Conservation (phyloP, 2,797 vertebrate genomes). For the Crenuchus spilurus region DNA sequence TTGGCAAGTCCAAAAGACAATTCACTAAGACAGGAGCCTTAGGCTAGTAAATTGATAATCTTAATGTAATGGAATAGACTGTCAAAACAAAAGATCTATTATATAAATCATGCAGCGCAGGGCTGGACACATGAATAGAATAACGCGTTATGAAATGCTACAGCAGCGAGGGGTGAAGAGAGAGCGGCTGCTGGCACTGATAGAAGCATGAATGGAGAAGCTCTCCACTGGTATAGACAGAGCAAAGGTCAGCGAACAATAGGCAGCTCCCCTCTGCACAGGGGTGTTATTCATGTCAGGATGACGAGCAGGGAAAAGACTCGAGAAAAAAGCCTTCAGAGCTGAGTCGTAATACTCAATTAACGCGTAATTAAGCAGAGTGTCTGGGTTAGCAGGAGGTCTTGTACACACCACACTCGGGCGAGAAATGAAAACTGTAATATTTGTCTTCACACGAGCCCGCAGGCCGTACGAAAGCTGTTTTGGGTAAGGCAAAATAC, state of each 20-base stretch:
- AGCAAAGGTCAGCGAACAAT: slow-evolving; percentile 34
- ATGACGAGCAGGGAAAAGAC: background rate
- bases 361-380: slow-evolving; percentile 41
- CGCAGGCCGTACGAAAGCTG: background rate
- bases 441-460: background rate
- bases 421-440: background rate
- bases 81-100: slow-evolving; percentile 59
- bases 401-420: background rate
- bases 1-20: slow-evolving; percentile 17
- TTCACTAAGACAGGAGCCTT: slow-evolving; percentile 42
- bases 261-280: background rate
- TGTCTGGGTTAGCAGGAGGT: slow-evolving; percentile 12
- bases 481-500: slow-evolving; percentile 14
- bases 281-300: slow-evolving; percentile 9
- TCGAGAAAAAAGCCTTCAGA: background rate
- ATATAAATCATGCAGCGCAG: slow-evolving; percentile 52
- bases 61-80: slow-evolving; percentile 52
- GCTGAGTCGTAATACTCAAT: slow-evolving; percentile 1
- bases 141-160: slow-evolving; percentile 21
- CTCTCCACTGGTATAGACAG: background rate
- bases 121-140: slow-evolving; percentile 40
- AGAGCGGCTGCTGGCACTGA: background rate
- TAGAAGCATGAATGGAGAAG: slow-evolving; percentile 20
- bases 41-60: slow-evolving; percentile 50
- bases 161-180: background rate